These are phyloP conservation scores for Ligdia adustata DNA, from an alignment of 2,888 invertebrate genomes.

Conservation along the genomic window DNA sequence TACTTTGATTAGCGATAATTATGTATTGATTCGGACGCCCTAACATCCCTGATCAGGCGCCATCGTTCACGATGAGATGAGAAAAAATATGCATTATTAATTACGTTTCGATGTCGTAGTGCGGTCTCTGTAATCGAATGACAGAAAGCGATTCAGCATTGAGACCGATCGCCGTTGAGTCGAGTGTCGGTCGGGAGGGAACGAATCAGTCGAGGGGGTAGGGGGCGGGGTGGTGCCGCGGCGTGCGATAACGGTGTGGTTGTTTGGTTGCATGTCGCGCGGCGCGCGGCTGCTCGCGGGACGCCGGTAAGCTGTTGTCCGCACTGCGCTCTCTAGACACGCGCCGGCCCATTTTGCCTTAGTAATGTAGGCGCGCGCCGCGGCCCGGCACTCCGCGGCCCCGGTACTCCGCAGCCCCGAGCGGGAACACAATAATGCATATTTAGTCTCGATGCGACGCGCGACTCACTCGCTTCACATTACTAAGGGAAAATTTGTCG, in stretches of 20 bases:
- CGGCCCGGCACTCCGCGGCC: slow-evolving; percentile 25
- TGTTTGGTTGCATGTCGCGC: slow-evolving; percentile 75
- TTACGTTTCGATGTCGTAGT: neutral
- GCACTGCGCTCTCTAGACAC: slow-evolving; percentile 41
- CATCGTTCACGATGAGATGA: slow-evolving; percentile 11
- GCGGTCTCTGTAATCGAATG: too few species aligned
- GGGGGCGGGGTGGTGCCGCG: too few species aligned
- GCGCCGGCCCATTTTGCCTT: slow-evolving; percentile 74
- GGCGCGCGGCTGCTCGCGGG: slow-evolving; percentile 50
- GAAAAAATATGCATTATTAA: slow-evolving; percentile 29
- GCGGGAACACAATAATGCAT: slow-evolving; percentile 69
- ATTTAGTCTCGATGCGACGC: slow-evolving; percentile 67
- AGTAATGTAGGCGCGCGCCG: slow-evolving; percentile 60
- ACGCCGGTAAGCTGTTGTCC: slow-evolving; percentile 65
- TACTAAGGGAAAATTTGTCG: slow-evolving; percentile 81
- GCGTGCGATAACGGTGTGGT: slow-evolving; percentile 53
- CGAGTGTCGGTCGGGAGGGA: neutral
- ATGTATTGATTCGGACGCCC: too few species aligned
- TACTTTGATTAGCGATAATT: neutral
- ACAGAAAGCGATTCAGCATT: too few species aligned
- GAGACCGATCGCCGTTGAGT: too few species aligned
- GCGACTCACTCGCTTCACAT: slow-evolving; percentile 61
- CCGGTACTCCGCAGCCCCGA: slow-evolving; percentile 22
- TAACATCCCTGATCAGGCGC: too few species aligned
- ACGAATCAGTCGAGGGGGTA: too few species aligned